Evolutionary conservation across 1,140 invertebrate species (phyloP).

Genomic region (Marisa cornuarietis): DNA sequence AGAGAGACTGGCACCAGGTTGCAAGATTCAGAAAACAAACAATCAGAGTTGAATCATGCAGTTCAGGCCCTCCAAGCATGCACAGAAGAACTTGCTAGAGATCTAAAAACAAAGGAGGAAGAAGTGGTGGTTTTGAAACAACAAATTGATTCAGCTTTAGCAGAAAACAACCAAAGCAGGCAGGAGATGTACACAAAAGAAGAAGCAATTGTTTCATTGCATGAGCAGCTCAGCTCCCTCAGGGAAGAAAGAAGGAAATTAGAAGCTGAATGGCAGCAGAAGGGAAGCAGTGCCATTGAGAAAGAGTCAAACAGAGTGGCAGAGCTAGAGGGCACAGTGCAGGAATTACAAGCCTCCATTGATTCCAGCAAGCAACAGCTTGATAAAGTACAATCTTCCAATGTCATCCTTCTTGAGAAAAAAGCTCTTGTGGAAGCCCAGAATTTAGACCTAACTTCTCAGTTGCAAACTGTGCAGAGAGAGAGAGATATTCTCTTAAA

Average conservation of each 20-base stretch:
- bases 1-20: conserved; percentile 20
- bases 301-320: conserved; percentile 32
- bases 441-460: background rate
- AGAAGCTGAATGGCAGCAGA: conserved; percentile 28
- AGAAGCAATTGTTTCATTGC: conserved; percentile 6
- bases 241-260: background rate
- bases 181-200: conserved; percentile 12
- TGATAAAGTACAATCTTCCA: background rate
- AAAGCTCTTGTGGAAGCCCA: background rate
- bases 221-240: background rate
- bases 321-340: conserved; percentile 19
- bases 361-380: conserved; percentile 18
- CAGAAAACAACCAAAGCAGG: conserved; percentile 2
- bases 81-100: conserved; percentile 16
- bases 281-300: conserved; percentile 29
- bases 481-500: conserved; percentile 18
- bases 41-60: conserved; percentile 18
- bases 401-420: background rate
- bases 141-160: background rate
- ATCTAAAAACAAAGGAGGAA: conserved; percentile 28
- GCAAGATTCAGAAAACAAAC: conserved; percentile 21
- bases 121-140: conserved; percentile 18
- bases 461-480: conserved; percentile 3
- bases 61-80: conserved; percentile 27
- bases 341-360: conserved; percentile 19